A percentile compares a stretch with the other conserved stretches of the same genome.
Conservation (phyloP, 2,888 invertebrate species). For the Ochlodes sylvanus region DNA sequence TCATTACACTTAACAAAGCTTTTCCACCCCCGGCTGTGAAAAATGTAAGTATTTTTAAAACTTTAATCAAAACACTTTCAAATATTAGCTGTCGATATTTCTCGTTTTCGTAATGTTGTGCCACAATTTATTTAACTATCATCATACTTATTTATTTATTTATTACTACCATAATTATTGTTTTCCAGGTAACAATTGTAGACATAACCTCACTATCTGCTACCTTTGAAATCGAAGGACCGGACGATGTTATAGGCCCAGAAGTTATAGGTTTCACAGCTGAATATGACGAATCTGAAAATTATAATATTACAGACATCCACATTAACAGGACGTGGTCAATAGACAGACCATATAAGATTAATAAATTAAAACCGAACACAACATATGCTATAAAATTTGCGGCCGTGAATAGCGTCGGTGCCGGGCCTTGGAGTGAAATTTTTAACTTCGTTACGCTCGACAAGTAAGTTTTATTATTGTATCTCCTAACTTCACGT, state of each 20-base stretch:
- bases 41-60: constrained; percentile 56
- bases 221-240: constrained; percentile 59
- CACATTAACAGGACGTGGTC: constrained; percentile 74
- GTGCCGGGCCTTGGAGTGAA: constrained; percentile 62
- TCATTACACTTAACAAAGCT: constrained; percentile 59
- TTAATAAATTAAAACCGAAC: constrained; percentile 65
- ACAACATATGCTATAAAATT: constrained; percentile 66
- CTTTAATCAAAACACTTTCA: too few species aligned
- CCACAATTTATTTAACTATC: too few species aligned
- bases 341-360: constrained; percentile 57
- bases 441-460: constrained; percentile 58
- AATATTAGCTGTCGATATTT: too few species aligned
- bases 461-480: constrained; percentile 63
- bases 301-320: constrained; percentile 65
- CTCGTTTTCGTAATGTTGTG: too few species aligned
- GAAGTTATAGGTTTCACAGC: constrained; percentile 62
- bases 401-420: constrained; percentile 70
- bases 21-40: constrained; percentile 57
- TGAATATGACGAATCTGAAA: constrained; percentile 65
- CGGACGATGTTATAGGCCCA: constrained; percentile 56
- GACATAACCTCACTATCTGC: constrained; percentile 61
- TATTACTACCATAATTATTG: not conserved
- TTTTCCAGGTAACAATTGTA: constrained; percentile 54
- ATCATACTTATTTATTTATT: not conserved
- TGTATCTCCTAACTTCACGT: constrained; percentile 31